These are phyloP conservation scores for Pristionchus fissidentatus DNA, from an alignment of 2,888 invertebrate species.

Conservation along the genomic window DNA sequence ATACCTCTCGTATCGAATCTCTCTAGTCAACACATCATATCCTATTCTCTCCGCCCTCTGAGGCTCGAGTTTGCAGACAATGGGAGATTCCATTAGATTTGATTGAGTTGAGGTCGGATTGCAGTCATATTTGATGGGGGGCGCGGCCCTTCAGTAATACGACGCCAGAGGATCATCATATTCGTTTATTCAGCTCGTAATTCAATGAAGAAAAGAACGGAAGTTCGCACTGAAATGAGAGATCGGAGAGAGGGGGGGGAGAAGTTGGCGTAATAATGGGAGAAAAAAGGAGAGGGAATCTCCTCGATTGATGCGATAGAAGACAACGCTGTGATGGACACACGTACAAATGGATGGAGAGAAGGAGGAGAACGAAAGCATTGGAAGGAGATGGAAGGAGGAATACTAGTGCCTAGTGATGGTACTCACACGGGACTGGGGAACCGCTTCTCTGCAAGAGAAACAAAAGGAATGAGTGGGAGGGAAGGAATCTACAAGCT, in stretches of 20 bases:
- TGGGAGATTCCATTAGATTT: not conserved
- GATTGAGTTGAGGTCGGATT: conserved; percentile 10
- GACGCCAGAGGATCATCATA: conserved; percentile 5
- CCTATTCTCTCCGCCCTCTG: too few species aligned
- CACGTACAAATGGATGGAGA: not conserved
- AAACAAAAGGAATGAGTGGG: not conserved
- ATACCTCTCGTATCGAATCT: too few species aligned
- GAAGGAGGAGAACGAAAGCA: not conserved
- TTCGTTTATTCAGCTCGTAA: conserved; percentile 35
- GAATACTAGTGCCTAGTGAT: conserved; percentile 14
- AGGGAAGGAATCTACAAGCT: conserved; percentile 11
- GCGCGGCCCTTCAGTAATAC: not conserved
- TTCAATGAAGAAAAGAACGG: conserved; percentile 35
- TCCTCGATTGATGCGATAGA: not conserved
- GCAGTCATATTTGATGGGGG: conserved; percentile 17
- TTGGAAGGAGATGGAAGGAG: not conserved
- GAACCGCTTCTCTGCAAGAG: not conserved
- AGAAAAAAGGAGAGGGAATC: not conserved
- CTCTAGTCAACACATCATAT: too few species aligned
- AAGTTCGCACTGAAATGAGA: conserved; percentile 37
- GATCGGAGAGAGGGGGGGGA: conserved; percentile 1
- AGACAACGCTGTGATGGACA: not conserved
- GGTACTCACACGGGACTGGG: not conserved
- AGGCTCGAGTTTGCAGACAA: not conserved
- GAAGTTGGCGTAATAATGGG: conserved; percentile 36